Base-by-base conservation (phyloP, 2,888 invertebrate species). In the Pachliopta kotzebuea region DNA sequence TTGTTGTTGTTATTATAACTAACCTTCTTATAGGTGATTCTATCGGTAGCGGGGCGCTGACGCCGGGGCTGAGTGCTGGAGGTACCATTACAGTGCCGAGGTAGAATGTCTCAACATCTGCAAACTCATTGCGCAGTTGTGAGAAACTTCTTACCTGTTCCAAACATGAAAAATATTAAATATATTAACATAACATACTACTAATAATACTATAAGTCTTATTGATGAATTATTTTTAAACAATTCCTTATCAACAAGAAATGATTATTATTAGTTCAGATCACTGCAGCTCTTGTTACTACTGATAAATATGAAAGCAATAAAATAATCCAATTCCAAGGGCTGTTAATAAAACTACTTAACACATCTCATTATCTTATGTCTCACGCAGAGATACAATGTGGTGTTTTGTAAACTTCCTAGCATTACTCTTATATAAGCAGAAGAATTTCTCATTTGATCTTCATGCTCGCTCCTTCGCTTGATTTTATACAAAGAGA, bases 51-150 rank as follows among this genome's bases (percentile, higher is more conserved):
- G 90, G 89, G 1, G 88, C 90, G 62, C 84, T 88, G 61, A 88
- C 79, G 9, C 88, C 89, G 6, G 90, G 89, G 26, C 82, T 90
- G 26, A 89, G 69, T 0, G 90, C 89, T 2, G 90, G 88, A 0
- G 81, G 90, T 72, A 76, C 90, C 83, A 78, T 76, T 62, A 84
- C 70, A 0, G 85, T 93, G 17, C 95, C 95, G 79, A 98, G 92
- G 82, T 97, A 97, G 87, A 98, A 98, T 6, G 97, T 97, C 81
- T 98, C 97, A 62, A 97, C 95, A 76, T 97, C 97, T 18, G 96
- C 96, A 78, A 98, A 97, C 81, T 98, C 98, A 83, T 98, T 97
- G 57, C 98, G 94, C 61, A 98, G 90, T 77, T 98, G 98, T 0
- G 98, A 98, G 84, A 98, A 98, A 84, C 98, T 98, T 74, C 97